Base-by-base conservation (phyloP, 2,113 vertebrate species). In the Cyanoramphus novaezelandiae region DNA sequence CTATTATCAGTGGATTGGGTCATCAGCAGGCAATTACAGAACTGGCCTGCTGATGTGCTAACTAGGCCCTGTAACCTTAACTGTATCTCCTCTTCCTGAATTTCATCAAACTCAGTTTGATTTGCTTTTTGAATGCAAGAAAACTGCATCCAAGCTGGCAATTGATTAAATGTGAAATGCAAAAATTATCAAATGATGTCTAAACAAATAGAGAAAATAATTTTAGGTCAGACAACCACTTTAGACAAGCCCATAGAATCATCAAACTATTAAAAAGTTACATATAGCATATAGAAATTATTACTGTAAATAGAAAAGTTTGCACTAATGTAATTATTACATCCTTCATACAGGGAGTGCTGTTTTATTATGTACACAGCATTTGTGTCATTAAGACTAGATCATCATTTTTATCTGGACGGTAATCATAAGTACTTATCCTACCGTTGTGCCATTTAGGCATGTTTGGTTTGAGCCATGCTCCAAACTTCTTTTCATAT, bases 381-480 rank as follows among this genome's bases (percentile, higher is more conserved):
- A 6, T 91, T 76, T 87, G 14, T 82, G n/a, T 52, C 76, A 33
- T 52, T 78, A 57, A 31, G 41, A 77, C 13, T 44, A 43, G 43
- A 37, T 41, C 23, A 62, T 64, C 15, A 18, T 25, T 50, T 21
- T 65, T 57, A 44, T 50, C 46, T 63, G 46, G 31, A 29, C 53
- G 9, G 55, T 62, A 65, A 69, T 64, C 2, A 15, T 7, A 11
- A 55, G 13, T 59, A 43, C 17, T 75, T 67, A 33, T 75, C 35
- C 39, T 68, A 43, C 6, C 9, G 55, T 74, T 43, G 4, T 88
- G 72, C 33, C 28, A 9, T 52, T 84, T 19, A 81, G 46, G 6
- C 0, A 0, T 21, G 28, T 52, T 64, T 65, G 3, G 7, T 81
- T 86, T 8, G 0, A 18, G 80, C 35, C 13, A 31, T 1, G 3